phyloP scores from a whole-genome alignment of 1,140 invertebrate genomes.

The Papilio polytes region DNA sequence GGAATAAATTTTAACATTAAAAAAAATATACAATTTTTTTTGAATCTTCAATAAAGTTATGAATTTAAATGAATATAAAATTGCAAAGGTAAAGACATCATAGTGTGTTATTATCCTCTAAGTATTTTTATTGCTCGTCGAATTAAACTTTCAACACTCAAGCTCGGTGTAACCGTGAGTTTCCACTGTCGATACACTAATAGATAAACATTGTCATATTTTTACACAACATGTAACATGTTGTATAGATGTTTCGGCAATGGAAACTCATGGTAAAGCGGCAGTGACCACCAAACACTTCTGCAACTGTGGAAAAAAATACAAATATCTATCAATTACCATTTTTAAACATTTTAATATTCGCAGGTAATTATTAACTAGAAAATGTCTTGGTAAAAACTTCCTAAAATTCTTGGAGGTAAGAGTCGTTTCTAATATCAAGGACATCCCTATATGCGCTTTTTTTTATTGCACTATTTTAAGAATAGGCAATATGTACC shows the following conservation, averaged over 20 bases:
- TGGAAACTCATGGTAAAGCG: constrained; percentile 6
- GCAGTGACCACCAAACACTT: neutral
- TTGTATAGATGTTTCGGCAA: neutral
- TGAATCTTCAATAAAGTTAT: too few species aligned
- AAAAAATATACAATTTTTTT: too few species aligned
- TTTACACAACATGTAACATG: neutral
- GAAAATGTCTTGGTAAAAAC: too few species aligned
- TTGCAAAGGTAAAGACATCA: neutral
- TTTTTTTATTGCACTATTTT: too few species aligned
- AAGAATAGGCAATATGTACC: too few species aligned
- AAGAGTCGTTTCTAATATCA: too few species aligned
- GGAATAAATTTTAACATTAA: too few species aligned
- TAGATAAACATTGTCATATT: neutral
- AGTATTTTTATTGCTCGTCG: constrained; percentile 14
- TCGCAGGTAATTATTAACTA: too few species aligned
- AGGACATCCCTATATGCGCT: too few species aligned
- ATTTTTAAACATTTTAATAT: neutral
- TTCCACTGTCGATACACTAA: neutral
- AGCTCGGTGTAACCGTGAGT: neutral
- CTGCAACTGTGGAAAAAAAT: constrained; percentile 7
- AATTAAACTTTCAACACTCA: constrained; percentile 14
- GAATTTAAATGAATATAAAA: too few species aligned
- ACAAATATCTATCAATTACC: neutral
- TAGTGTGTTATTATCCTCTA: neutral
- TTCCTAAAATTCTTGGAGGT: too few species aligned